A percentile compares a stretch with the other conserved stretches of the same genome.
Evolutionary conservation across 2,888 invertebrate species (phyloP).

Genomic region (Rapana venosa): DNA sequence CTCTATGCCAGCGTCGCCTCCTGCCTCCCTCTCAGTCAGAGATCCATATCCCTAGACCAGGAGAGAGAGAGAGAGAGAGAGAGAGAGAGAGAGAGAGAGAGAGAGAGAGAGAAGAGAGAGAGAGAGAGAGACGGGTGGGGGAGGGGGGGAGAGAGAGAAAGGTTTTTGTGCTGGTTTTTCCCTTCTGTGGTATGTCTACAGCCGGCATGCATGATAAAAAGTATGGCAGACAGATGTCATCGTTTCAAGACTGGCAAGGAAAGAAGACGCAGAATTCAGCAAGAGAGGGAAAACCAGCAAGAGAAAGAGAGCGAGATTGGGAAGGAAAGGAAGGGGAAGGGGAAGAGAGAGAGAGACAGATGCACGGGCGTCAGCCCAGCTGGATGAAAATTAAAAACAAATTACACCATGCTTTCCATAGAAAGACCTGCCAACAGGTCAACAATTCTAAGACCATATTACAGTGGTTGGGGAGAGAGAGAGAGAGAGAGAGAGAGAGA

Average conservation of each 20-base stretch:
- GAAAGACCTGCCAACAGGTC: too few relatives aligned
- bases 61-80: neutral
- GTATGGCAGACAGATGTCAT: too few relatives aligned
- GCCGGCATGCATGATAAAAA: too few relatives aligned
- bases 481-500: conserved; percentile 16
- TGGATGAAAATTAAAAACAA: too few relatives aligned
- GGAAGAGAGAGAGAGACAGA: neutral
- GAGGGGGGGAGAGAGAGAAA: neutral
- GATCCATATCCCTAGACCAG: too few relatives aligned
- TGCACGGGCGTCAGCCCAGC: too few relatives aligned
- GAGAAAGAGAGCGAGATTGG: neutral
- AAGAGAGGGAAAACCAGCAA: neutral
- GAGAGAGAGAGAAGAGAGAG: conserved; percentile 30
- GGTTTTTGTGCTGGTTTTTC: too few relatives aligned
- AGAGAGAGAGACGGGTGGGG: neutral
- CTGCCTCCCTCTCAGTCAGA: neutral
- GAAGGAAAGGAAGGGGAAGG: neutral
- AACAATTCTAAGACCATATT: too few relatives aligned
- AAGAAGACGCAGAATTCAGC: too few relatives aligned
- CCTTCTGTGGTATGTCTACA: too few relatives aligned
- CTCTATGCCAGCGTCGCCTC: neutral
- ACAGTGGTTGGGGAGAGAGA: neutral
- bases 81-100: conserved; percentile 27
- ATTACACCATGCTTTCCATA: too few relatives aligned
- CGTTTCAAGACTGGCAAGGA: too few relatives aligned